Base-by-base conservation (phyloP, 2,888 invertebrate genomes). In the Spodoptera picta region DNA sequence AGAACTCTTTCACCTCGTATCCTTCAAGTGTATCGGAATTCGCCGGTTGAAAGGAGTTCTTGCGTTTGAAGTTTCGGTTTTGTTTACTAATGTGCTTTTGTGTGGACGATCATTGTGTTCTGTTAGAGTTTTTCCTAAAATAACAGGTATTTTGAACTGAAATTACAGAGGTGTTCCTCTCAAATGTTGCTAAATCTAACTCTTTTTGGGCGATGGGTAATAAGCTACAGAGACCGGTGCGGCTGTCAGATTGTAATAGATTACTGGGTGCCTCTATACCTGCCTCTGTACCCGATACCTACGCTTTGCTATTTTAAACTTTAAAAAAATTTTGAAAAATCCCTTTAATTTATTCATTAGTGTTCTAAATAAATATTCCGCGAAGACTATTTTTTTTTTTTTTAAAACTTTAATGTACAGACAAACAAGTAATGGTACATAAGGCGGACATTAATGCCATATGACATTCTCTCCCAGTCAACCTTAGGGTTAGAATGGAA, bases 21-120 rank as follows among this genome's bases (percentile, higher is more conserved):
- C 6, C 45, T 62, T 68, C 51, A 65, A 65, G 64, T 64, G 68
- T 66, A 77, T 64, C 67, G 69, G 60, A 72, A 73, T 71, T 73
- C 61, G 11, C 59, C 61, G 57, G 73, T 67, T 73, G 60, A 71
- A 79, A 73, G 73, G 76, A 77, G 81, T 73, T 73, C 72, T 77
- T 72, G 72, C 69, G 75, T 79, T 77, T 76, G 78, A 82, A 80
- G 77, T 83, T 80, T 63, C 60, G 74, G 81, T 77, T 79, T 80
- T 83, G 79, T 80, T 75, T 79, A 77, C 77, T 74, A 81, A 83
- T 77, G 69, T 73, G 83, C 80, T 81, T 82, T 81, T 77, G 76
- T 77, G 66, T 65, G 74, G 69, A 66, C 49, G 70, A 60, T 70
- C 73, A 76, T 79, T 81, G 75, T 81, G 56, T 70, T 65, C 69